Percentiles rank a stretch among this genome's conserved stretches.
phyloP scores from a whole-genome alignment of 2,113 vertebrate genomes.

The Perccottus glenii region DNA sequence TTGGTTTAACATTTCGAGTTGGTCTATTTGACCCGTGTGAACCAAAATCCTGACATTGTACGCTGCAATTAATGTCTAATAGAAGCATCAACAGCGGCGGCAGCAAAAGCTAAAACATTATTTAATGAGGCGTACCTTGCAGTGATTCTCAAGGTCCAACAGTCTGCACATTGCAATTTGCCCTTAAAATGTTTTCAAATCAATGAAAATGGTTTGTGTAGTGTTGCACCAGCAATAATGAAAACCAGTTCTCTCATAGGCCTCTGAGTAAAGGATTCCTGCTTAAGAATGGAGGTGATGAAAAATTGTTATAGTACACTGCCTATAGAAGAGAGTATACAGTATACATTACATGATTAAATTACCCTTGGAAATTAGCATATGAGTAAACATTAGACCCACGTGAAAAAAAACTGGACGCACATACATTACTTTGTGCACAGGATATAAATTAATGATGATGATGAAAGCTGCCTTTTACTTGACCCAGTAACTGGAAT shows the following conservation, averaged over 20 bases:
- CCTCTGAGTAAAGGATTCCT: not conserved
- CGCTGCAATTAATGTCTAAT: not conserved
- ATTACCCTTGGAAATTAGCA: not conserved
- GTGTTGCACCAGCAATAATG: not conserved
- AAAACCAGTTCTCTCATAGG: conserved; percentile 2
- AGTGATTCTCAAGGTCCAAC: conserved; percentile 13
- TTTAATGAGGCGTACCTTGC: conserved; percentile 17
- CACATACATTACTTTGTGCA: conserved; percentile 6
- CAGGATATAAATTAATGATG: conserved; percentile 15
- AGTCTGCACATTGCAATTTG: not conserved
- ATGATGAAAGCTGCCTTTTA: conserved; percentile 23
- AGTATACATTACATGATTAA: not conserved
- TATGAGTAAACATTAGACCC: not conserved
- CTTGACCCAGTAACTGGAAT: conserved; percentile 36
- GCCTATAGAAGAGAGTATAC: not conserved
- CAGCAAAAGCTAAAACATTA: conserved; percentile 3
- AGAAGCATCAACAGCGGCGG: not conserved
- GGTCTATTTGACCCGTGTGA: not conserved
- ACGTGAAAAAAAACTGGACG: not conserved
- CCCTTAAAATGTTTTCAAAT: conserved; percentile 4
- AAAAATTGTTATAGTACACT: not conserved
- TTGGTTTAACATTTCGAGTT: not conserved
- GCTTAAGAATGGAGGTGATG: not conserved
- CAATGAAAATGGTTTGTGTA: not conserved
- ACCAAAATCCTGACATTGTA: not conserved